Conservation (phyloP, 1,140 invertebrate species). For the Asobara japonica region DNA sequence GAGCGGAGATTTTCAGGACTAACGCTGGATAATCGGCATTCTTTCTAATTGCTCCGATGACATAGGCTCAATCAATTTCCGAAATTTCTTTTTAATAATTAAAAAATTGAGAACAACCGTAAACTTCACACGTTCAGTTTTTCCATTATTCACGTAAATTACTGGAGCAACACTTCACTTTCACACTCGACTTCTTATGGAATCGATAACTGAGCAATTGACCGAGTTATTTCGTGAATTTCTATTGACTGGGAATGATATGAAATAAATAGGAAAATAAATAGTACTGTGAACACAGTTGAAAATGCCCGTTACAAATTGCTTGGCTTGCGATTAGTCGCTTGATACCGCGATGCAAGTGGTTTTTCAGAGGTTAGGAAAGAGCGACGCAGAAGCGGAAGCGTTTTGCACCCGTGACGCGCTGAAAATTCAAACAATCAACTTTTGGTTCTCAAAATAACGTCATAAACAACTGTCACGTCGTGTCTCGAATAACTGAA, state of each 20-base stretch:
- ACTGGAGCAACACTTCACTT: background rate
- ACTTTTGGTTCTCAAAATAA: no score
- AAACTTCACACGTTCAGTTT: background rate
- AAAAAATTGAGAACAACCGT: no score
- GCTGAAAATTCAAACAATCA: background rate
- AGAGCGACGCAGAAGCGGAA: background rate
- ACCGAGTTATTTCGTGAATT: background rate
- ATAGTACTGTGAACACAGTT: background rate
- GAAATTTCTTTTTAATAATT: no score
- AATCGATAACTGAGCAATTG: slow-evolving; percentile 1
- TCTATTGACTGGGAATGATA: background rate
- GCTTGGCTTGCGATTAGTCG: slow-evolving; percentile 10
- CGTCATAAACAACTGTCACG: no score
- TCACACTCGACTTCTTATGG: no score
- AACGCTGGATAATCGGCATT: background rate
- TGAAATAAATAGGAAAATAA: background rate
- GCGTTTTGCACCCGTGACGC: no score
- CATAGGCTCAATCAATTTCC: no score
- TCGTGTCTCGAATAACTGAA: no score
- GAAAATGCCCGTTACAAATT: slow-evolving; percentile 14
- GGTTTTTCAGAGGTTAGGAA: slow-evolving; percentile 7
- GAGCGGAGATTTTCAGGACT: background rate
- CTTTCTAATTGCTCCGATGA: background rate
- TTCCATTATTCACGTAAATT: background rate
- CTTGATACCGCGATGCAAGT: background rate